Evolutionary conservation across 2,888 invertebrate species (phyloP).

Genomic region (Phasia obesa): DNA sequence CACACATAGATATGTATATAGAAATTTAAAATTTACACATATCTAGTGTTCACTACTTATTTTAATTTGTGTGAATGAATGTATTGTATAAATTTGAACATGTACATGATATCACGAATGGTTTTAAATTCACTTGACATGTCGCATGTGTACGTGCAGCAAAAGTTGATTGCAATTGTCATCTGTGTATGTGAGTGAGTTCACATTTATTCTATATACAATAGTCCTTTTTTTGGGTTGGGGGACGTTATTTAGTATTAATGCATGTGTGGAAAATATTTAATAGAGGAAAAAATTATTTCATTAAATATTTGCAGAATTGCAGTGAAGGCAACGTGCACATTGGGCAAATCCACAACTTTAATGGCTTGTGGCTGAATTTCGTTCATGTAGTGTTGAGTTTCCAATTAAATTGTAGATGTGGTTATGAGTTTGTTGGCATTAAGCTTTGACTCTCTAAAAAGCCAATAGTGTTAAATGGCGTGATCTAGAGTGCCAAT

Average conservation of each 20-base stretch:
- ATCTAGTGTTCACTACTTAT: background rate
- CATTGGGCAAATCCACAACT: no score
- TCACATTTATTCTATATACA: background rate
- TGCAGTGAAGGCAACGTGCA: no score
- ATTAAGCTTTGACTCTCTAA: no score
- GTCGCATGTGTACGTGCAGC: conserved; percentile 71
- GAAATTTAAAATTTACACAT: conserved; percentile 12
- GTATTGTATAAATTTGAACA: conserved; percentile 32
- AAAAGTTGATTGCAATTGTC: conserved; percentile 71
- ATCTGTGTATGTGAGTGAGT: conserved; percentile 28
- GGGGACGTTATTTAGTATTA: background rate
- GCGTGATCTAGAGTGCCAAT: no score
- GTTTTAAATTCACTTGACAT: conserved; percentile 70
- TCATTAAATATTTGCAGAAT: background rate
- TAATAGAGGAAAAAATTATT: background rate
- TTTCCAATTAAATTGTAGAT: no score
- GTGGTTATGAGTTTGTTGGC: no score
- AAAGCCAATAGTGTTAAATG: no score
- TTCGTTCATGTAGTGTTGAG: no score
- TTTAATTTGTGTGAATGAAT: conserved; percentile 23
- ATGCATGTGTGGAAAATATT: conserved; percentile 7
- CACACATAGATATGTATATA: background rate
- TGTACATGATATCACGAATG: conserved; percentile 62
- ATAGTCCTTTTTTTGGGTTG: background rate
- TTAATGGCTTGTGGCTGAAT: no score